Percentiles rank a stretch among this genome's conserved stretches.
These are phyloP conservation scores for Xiphophorus birchmanni DNA, from an alignment of 2,797 vertebrate genomes.

Conservation along the genomic window DNA sequence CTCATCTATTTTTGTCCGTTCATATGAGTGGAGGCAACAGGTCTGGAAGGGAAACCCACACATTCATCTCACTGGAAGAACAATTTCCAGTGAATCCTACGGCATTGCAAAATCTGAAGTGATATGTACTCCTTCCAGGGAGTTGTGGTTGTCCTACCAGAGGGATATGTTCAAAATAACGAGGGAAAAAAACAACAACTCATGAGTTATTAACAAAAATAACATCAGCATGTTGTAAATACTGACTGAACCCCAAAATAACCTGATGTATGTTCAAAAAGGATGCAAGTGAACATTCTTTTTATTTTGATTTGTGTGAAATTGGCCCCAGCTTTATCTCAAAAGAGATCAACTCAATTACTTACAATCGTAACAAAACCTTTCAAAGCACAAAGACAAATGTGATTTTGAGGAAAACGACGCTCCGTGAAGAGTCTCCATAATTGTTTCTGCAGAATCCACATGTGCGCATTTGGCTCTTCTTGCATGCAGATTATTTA, in stretches of 20 bases:
- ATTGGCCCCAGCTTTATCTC: background rate
- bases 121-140: background rate
- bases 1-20: background rate
- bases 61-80: background rate
- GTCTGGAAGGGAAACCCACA: background rate
- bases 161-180: background rate
- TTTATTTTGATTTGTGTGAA: background rate
- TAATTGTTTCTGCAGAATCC: constrained; percentile 13
- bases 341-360: background rate
- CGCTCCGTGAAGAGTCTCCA: background rate
- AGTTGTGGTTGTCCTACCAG: background rate
- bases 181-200: too few relatives aligned
- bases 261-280: background rate
- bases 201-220: background rate
- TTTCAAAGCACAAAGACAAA: background rate
- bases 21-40: background rate
- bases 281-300: background rate
- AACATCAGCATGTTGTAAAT: background rate
- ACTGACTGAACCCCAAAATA: background rate
- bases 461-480: constrained; percentile 13
- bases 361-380: background rate
- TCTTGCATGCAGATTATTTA: constrained; percentile 36
- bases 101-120: background rate
- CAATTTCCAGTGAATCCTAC: background rate
- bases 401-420: background rate